Conservation (phyloP, 2,888 invertebrate genomes). For the Drosophila helvetica region DNA sequence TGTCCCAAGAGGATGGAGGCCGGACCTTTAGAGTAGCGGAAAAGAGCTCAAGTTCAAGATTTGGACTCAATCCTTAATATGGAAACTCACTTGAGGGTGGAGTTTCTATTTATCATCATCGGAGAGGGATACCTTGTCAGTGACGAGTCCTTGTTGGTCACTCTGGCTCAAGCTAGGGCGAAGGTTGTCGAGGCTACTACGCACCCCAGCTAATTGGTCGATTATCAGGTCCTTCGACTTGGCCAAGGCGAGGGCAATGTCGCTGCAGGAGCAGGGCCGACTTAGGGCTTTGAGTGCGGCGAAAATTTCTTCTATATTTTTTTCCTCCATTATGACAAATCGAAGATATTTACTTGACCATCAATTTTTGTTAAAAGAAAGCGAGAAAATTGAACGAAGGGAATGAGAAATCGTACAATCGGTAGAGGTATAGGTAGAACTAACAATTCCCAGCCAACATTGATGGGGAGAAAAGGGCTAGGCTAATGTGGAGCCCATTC, state of each 20-base stretch:
- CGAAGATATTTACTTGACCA: too few species aligned
- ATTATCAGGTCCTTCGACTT: constrained; percentile 48
- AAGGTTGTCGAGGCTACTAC: constrained; percentile 33
- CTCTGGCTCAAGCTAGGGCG: constrained; percentile 38
- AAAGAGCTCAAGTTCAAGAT: neutral
- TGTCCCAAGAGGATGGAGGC: too few species aligned
- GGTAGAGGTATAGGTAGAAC: neutral
- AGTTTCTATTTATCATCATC: too few species aligned
- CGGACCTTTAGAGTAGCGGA: too few species aligned
- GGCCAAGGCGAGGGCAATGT: constrained; percentile 49
- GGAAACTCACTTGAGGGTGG: neutral
- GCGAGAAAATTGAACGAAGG: neutral
- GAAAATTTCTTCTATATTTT: neutral
- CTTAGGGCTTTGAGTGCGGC: neutral
- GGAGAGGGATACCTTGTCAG: neutral
- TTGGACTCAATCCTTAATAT: neutral
- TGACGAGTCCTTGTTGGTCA: constrained; percentile 35
- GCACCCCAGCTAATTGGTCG: constrained; percentile 30
- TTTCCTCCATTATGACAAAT: neutral
- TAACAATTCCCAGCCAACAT: neutral
- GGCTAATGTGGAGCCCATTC: neutral
- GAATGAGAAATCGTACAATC: neutral
- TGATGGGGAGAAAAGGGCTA: neutral
- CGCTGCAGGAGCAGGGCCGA: neutral
- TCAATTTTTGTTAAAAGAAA: too few species aligned